Evolutionary conservation across 2,113 vertebrate genomes (phyloP).

Genomic region (Phaethornis superciliosus): DNA sequence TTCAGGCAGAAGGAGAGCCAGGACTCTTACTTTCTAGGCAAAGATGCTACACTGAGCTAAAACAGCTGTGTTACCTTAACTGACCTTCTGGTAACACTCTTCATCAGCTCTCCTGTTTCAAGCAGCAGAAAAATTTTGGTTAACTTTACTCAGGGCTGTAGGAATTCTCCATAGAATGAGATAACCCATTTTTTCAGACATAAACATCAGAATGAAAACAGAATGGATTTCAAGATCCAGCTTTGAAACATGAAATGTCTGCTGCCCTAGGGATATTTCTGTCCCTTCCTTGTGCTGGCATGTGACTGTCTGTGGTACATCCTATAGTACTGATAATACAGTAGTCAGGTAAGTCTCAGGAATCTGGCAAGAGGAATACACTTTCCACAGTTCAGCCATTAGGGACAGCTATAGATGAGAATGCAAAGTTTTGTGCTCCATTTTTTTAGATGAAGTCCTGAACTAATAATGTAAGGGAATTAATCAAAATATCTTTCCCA

Average conservation of each 20-base stretch:
- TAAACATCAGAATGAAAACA: background rate
- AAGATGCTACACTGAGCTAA: background rate
- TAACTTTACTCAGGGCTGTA: background rate
- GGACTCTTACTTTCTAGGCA: background rate
- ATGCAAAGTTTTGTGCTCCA: background rate
- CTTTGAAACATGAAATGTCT: background rate
- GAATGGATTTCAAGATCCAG: background rate
- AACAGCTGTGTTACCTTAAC: background rate
- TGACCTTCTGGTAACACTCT: background rate
- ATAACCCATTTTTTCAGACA: background rate
- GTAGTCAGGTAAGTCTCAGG: background rate
- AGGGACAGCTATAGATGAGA: background rate
- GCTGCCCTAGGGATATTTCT: background rate
- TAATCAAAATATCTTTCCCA: background rate
- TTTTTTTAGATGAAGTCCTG: background rate
- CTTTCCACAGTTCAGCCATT: background rate
- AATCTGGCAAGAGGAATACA: accelerated
- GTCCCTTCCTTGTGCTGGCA: background rate
- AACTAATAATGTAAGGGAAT: background rate
- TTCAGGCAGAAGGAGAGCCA: background rate
- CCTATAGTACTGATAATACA: background rate
- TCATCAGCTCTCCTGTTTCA: background rate
- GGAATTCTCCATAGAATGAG: background rate
- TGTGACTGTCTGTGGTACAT: background rate
- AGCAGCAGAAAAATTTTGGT: background rate